These are phyloP conservation scores for Carcharodon carcharias DNA, from an alignment of 2,797 vertebrate genomes.

Conservation along the genomic window DNA sequence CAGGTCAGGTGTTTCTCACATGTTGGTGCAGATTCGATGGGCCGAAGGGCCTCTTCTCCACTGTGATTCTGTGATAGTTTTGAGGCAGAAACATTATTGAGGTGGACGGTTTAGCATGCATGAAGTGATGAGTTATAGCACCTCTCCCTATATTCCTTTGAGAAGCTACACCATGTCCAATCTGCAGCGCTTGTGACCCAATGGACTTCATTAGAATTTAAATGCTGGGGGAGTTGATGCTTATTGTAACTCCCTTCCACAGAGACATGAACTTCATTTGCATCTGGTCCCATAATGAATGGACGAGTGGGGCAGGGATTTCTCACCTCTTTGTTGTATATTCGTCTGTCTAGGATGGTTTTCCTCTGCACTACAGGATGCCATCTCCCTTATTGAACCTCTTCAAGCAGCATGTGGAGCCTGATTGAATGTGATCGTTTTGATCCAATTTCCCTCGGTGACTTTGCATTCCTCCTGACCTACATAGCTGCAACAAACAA, in stretches of 20 bases:
- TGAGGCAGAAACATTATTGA: not conserved
- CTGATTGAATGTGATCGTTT: not conserved
- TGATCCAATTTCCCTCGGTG: not conserved
- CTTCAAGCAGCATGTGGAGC: not conserved
- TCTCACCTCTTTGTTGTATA: too few species aligned
- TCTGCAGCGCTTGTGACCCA: not conserved
- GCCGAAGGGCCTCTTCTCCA: too few species aligned
- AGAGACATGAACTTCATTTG: not conserved
- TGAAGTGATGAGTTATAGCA: not conserved
- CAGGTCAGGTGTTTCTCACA: too few species aligned
- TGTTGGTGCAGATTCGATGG: too few species aligned
- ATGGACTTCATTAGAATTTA: not conserved
- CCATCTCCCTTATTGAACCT: not conserved
- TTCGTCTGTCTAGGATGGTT: not conserved
- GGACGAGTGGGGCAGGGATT: not conserved
- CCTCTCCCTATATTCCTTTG: not conserved
- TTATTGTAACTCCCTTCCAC: not conserved
- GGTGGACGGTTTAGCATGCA: not conserved
- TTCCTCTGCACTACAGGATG: not conserved
- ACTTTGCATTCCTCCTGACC: not conserved
- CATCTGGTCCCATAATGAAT: not conserved
- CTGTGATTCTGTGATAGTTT: not conserved
- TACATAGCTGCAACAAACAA: not conserved
- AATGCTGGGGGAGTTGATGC: not conserved
- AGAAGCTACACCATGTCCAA: not conserved